phyloP scores from a whole-genome alignment of 2,113 vertebrate species.

The Pachycephala philippinensis region DNA sequence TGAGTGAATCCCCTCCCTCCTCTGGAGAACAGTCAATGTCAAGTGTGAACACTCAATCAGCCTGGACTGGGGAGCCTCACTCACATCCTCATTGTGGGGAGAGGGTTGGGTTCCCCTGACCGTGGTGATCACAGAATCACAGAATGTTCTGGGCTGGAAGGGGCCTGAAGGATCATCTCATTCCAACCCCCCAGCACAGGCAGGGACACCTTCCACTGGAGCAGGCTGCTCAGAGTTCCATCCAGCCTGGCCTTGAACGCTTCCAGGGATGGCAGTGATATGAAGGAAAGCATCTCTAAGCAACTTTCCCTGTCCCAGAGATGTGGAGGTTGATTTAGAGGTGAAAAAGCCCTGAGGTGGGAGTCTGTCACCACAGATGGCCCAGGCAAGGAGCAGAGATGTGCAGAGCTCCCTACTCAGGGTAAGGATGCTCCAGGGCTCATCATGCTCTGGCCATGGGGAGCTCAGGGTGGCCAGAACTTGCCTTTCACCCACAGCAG shows the following conservation, averaged over 20 bases:
- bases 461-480: neutral
- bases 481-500: neutral
- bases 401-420: neutral
- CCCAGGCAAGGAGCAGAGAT: neutral
- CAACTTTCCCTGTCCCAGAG: neutral
- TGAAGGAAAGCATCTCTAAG: neutral
- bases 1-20: neutral
- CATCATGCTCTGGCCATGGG: accelerated
- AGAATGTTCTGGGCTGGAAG: neutral
- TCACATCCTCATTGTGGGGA: neutral
- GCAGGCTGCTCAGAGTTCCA: neutral
- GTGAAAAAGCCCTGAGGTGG: neutral
- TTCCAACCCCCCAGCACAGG: accelerated
- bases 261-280: neutral
- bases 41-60: neutral
- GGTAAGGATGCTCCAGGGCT: neutral
- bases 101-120: neutral
- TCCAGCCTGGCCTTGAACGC: neutral
- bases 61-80: neutral
- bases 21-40: neutral
- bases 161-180: no score
- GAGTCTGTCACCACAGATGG: neutral
- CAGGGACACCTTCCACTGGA: neutral
- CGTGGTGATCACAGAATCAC: neutral
- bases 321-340: neutral